Conservation (phyloP, 2,888 invertebrate species). For the Tholera decimalis region DNA sequence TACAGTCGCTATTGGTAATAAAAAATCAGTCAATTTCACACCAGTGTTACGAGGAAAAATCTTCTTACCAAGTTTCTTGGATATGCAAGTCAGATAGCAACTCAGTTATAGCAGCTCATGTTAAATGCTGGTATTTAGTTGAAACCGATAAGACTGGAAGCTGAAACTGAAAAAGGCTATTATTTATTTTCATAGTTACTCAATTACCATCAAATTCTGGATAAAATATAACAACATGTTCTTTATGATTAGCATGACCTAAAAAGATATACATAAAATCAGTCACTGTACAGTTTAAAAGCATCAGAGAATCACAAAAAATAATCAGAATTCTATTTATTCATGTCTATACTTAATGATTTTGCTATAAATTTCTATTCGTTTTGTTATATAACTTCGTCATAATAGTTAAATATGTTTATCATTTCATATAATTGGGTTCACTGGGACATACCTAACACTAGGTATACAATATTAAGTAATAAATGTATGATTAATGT, state of each 20-base stretch:
- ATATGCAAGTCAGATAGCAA: background rate
- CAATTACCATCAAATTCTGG: conserved; percentile 1
- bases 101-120: background rate
- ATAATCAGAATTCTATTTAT: conserved; percentile 45
- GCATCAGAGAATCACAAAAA: conserved; percentile 9
- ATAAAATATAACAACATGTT: background rate
- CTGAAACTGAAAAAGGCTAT: no score
- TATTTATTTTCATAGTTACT: background rate
- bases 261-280: conserved; percentile 8
- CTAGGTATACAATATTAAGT: conserved; percentile 15
- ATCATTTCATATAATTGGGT: conserved; percentile 51
- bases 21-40: no score
- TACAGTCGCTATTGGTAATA: no score
- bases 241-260: background rate
- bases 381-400: conserved; percentile 46
- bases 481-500: conserved; percentile 32
- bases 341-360: conserved; percentile 34
- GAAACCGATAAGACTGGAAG: no score
- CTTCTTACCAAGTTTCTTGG: background rate
- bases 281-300: background rate
- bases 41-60: background rate
- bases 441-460: conserved; percentile 42
- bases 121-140: background rate
- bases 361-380: conserved; percentile 50
- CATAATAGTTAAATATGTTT: conserved; percentile 38